Evolutionary conservation across 2,888 invertebrate species (phyloP).

Genomic region (Pterostichus madidus): DNA sequence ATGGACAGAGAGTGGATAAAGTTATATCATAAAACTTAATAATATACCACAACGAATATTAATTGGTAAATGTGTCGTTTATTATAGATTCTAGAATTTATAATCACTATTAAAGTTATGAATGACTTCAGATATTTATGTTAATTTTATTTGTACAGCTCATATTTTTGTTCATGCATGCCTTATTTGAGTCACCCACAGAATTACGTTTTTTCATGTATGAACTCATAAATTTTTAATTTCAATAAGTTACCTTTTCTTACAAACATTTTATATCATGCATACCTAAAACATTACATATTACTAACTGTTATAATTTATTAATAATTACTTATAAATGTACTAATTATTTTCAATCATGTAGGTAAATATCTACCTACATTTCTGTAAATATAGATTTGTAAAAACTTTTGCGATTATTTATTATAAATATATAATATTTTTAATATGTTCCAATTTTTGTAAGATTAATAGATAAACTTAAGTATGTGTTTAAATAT

Average conservation of each 20-base stretch:
- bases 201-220: neutral
- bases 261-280: neutral
- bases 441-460: no score
- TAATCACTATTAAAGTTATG: conserved; percentile 34
- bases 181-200: neutral
- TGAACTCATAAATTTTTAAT: conserved; percentile 4
- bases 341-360: no score
- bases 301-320: no score
- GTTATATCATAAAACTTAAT: conserved; percentile 5
- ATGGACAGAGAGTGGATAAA: neutral
- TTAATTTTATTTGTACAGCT: conserved; percentile 6
- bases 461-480: no score
- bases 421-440: no score
- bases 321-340: no score
- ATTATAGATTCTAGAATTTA: conserved; percentile 26
- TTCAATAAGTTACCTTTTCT: neutral
- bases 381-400: no score
- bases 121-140: conserved; percentile 20
- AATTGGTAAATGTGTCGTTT: conserved; percentile 28
- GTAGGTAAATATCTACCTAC: no score
- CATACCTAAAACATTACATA: neutral
- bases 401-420: no score
- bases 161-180: neutral
- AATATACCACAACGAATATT: conserved; percentile 1
- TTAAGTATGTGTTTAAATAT: no score